Conservation (phyloP, 35 echinoderm and acorn worm species). For the Hemicentrotus pulcherrimus region DNA sequence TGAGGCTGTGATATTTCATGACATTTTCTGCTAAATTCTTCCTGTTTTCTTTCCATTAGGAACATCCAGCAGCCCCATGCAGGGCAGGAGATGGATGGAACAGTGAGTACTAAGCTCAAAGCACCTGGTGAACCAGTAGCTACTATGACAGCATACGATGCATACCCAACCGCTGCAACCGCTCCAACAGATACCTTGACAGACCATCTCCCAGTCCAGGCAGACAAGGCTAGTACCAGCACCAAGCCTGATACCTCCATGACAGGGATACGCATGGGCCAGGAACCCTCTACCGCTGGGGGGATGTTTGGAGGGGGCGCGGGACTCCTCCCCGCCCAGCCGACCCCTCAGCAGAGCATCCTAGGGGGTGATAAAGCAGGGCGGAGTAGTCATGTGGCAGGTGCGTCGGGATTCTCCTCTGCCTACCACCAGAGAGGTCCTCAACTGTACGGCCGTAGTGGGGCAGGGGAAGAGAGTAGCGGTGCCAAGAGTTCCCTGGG, state of each 20-base stretch:
- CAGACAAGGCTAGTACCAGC: conserved; percentile 47
- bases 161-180: conserved; percentile 70
- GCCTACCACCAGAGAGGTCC: conserved; percentile 60
- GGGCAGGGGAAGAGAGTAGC: conserved; percentile 47
- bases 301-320: conserved; percentile 53
- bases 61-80: conserved; percentile 91
- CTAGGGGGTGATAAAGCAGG: conserved; percentile 55
- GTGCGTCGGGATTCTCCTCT: conserved; percentile 39
- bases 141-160: conserved; percentile 77
- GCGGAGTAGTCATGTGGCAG: conserved; percentile 7
- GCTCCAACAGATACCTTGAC: conserved; percentile 17
- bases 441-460: conserved; percentile 52
- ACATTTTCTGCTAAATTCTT: too few species aligned
- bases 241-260: conserved; percentile 26
- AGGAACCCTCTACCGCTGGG: conserved; percentile 48
- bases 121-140: conserved; percentile 75
- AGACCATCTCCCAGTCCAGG: not conserved
- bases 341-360: conserved; percentile 47
- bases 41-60: conserved; percentile 43
- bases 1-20: too few species aligned
- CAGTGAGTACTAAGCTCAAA: conserved; percentile 68
- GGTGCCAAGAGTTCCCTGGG: conserved; percentile 59
- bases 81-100: conserved; percentile 65
- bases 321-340: conserved; percentile 60
- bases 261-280: conserved; percentile 51